Evolutionary conservation across 53 echinoderm and acorn worm species (phyloP).

Genomic region (Holothuria scabra): DNA sequence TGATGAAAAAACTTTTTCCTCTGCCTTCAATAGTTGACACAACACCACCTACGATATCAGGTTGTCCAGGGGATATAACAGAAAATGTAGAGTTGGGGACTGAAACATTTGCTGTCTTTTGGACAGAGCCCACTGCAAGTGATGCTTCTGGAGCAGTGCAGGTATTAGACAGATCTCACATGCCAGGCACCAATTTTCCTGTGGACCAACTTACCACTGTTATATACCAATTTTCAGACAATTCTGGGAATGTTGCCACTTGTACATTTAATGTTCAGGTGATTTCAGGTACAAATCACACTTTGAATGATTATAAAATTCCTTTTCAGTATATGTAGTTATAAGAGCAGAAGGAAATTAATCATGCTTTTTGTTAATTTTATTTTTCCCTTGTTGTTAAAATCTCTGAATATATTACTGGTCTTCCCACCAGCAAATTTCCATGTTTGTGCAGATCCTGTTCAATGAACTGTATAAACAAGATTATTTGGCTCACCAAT

Average conservation of each 20-base stretch:
- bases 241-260: conserved; percentile 34
- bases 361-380: too few relatives aligned
- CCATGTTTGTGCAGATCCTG: too few relatives aligned
- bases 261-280: conserved; percentile 49
- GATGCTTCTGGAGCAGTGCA: conserved; percentile 52
- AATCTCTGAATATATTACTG: too few relatives aligned
- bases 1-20: background rate
- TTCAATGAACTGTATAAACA: too few relatives aligned
- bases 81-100: conserved; percentile 55
- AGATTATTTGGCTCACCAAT: too few relatives aligned
- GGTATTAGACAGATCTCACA: conserved; percentile 7
- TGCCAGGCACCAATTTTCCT: conserved; percentile 42
- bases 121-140: conserved; percentile 69
- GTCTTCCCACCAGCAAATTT: too few relatives aligned
- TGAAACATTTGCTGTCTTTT: conserved; percentile 8
- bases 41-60: conserved; percentile 49
- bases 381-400: too few relatives aligned
- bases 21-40: conserved; percentile 29
- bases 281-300: conserved; percentile 5
- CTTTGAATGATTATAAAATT: too few relatives aligned
- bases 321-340: too few relatives aligned
- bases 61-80: conserved; percentile 27
- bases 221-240: conserved; percentile 42
- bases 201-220: conserved; percentile 46
- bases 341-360: too few relatives aligned